Evolutionary conservation across 1,140 invertebrate genomes (phyloP), one percentile per base, ranked within the genome.

Genomic region (Leucophenga varia): DNA sequence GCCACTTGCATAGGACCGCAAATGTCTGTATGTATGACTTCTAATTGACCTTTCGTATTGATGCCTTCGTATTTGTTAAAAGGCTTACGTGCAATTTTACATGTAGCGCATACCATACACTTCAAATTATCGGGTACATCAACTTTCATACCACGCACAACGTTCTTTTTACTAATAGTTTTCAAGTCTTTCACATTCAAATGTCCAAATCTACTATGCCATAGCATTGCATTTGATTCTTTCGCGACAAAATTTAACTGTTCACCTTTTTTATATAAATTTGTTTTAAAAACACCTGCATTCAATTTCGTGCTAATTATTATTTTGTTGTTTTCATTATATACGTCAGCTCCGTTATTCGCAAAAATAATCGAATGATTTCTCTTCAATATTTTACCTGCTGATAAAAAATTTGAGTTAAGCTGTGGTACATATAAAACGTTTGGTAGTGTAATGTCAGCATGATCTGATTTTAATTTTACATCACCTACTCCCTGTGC

Each of bases 1-100:
- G 20, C 37, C 10, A 49, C 37, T 12, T 54, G 47, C 59, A 75
- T 64, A 30, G 63, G 70, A 10, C 72, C 70, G 36, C 59, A 72
- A 6, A 75, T 34, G 46, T 77, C 72, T 22, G 32, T 34, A 38
- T 43, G 47, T 9, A 49, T 30, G 2, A 48, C 2, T 14, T 48
- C 30, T 13, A 47, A 19, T 31, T 8, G 3, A 13, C 12, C 22
- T 19, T 28, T 47, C 5, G 22, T 19, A n/a, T n/a, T n/a, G n/a
- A n/a, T n/a, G n/a, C n/a, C n/a, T n/a, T 4, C 10, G 14, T 31
- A 19, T 47, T 38, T 39, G 12, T n/a, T n/a, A n/a, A n/a, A n/a
- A n/a, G n/a, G n/a, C n/a, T n/a, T n/a, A n/a, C n/a, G n/a, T n/a
- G n/a, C n/a, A n/a, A n/a, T n/a, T n/a, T n/a, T n/a, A n/a, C n/a